phyloP scores from a whole-genome alignment of 2,113 vertebrate species.

The Zootoca vivipara region DNA sequence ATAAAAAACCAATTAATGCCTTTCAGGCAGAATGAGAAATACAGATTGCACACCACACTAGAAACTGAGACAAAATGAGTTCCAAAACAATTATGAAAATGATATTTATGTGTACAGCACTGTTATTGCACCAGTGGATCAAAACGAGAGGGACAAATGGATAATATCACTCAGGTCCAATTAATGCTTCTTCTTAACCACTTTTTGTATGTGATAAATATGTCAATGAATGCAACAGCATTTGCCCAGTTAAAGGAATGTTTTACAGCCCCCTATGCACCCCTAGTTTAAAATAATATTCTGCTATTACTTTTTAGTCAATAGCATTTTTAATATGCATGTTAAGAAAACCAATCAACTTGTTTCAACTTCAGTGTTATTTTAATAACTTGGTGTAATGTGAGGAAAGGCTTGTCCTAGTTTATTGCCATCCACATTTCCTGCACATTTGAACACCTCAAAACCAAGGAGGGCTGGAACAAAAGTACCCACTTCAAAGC shows the following conservation, averaged over 20 bases:
- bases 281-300: not conserved
- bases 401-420: not conserved
- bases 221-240: not conserved
- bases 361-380: not conserved
- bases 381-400: constrained; percentile 4
- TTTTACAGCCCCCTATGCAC: not conserved
- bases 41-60: not conserved
- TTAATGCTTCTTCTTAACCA: not conserved
- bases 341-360: constrained; percentile 8
- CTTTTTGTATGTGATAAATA: not conserved
- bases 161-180: not conserved
- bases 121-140: no score
- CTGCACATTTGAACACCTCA: constrained; percentile 42
- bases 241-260: not conserved
- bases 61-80: not conserved
- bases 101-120: not conserved
- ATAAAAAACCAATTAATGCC: constrained; percentile 37
- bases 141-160: not conserved
- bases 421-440: constrained; percentile 23
- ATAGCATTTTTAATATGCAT: not conserved
- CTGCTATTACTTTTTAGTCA: not conserved
- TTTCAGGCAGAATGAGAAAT: constrained; percentile 21
- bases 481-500: constrained; percentile 51
- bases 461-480: constrained; percentile 33
- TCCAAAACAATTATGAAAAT: constrained; percentile 1